Percentiles rank a stretch among this genome's conserved stretches.
These are phyloP conservation scores for Microcaecilia unicolor DNA, from an alignment of 2,797 vertebrate genomes.

Conservation along the genomic window DNA sequence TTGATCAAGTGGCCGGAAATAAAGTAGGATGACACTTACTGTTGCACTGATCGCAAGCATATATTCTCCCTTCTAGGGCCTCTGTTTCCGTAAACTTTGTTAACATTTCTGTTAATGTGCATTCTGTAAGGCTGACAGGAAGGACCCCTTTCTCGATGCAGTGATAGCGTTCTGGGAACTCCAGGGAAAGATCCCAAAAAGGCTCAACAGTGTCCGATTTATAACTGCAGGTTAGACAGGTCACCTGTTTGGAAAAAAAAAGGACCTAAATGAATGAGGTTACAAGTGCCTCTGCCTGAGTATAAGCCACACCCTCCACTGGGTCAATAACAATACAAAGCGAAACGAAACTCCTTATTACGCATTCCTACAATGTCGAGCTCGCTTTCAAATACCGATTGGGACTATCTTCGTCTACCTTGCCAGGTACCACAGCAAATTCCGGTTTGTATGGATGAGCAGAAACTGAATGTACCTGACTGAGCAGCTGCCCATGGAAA, in stretches of 20 bases:
- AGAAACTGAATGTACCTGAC: no score
- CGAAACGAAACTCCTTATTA: no score
- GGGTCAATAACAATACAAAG: no score
- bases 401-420: neutral
- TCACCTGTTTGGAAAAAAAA: conserved; percentile 62
- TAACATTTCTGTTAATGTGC: conserved; percentile 93
- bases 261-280: no score
- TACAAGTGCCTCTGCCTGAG: no score
- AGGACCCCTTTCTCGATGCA: conserved; percentile 70
- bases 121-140: conserved; percentile 71
- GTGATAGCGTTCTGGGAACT: conserved; percentile 95
- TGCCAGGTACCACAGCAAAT: no score
- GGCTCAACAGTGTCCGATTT: conserved; percentile 97
- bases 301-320: no score
- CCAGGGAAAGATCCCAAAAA: conserved; percentile 97
- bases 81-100: conserved; percentile 97
- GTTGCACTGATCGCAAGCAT: conserved; percentile 96
- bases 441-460: no score
- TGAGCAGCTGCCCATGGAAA: conserved; percentile 95
- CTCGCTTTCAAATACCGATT: no score
- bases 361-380: no score
- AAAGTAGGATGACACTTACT: no score
- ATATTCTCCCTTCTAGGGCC: conserved; percentile 92
- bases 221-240: conserved; percentile 92
- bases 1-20: no score